phyloP scores from a whole-genome alignment of 2,888 invertebrate genomes.

The Bursaphelenchus okinawaensis region DNA sequence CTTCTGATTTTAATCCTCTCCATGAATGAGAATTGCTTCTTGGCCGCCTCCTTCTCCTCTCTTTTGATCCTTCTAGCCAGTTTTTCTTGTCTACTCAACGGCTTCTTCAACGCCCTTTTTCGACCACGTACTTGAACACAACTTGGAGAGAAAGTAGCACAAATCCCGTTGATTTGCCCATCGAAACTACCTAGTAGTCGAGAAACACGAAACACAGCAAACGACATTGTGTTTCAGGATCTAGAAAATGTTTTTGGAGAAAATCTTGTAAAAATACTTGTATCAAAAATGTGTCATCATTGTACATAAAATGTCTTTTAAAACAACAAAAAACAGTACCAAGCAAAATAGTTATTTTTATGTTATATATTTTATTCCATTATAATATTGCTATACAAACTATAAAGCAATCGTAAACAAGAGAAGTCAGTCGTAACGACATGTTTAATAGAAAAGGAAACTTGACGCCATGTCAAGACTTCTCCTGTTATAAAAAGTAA shows the following conservation, averaged over 20 bases:
- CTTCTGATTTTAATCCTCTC: slow-evolving; percentile 50
- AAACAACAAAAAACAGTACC: too few species aligned
- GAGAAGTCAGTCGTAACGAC: too few species aligned
- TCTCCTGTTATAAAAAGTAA: too few species aligned
- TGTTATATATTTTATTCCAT: too few species aligned
- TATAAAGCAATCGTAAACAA: too few species aligned
- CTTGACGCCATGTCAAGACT: too few species aligned
- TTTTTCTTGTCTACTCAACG: slow-evolving; percentile 43
- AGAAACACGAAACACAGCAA: not conserved
- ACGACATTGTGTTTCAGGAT: not conserved
- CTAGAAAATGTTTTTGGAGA: not conserved
- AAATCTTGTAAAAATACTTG: too few species aligned
- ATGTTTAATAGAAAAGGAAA: too few species aligned
- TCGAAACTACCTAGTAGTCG: not conserved
- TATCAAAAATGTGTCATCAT: too few species aligned
- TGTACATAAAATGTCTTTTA: too few species aligned
- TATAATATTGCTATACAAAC: too few species aligned
- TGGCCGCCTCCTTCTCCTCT: slow-evolving; percentile 50
- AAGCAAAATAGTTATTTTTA: too few species aligned
- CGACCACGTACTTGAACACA: slow-evolving; percentile 33
- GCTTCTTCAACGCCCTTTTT: slow-evolving; percentile 48
- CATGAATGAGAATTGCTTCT: slow-evolving; percentile 54
- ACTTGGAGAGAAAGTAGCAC: not conserved
- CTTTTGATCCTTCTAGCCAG: slow-evolving; percentile 45
- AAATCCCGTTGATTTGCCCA: not conserved